phyloP scores from a whole-genome alignment of 2,888 invertebrate genomes.

The Xestia xanthographa region DNA sequence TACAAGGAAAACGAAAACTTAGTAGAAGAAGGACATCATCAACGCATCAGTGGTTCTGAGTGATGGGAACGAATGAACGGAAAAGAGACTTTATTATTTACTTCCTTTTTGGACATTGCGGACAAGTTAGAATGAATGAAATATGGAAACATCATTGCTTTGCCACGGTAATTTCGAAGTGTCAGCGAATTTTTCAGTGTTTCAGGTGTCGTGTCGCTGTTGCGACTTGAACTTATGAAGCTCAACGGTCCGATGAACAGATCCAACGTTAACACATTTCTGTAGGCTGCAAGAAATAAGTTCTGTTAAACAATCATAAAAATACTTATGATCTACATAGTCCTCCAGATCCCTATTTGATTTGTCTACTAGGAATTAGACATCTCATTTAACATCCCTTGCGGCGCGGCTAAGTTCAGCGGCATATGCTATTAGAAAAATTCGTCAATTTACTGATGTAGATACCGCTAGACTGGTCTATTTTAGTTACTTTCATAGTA shows the following conservation, averaged over 20 bases:
- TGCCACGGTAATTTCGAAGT: not conserved
- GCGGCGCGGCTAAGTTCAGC: too few species aligned
- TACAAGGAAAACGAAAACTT: constrained; percentile 17
- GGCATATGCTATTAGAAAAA: too few species aligned
- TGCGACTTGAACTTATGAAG: not conserved
- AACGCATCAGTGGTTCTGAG: constrained; percentile 44
- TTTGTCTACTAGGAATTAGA: not conserved
- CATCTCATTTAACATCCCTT: too few species aligned
- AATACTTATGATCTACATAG: not conserved
- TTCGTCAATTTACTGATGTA: too few species aligned
- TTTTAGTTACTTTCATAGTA: too few species aligned
- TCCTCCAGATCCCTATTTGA: not conserved
- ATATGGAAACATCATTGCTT: not conserved
- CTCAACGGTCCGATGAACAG: not conserved
- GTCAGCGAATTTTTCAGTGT: not conserved
- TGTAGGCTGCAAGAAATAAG: not conserved
- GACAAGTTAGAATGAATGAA: constrained; percentile 1
- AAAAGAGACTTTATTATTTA: constrained; percentile 7
- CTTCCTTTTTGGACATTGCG: constrained; percentile 27
- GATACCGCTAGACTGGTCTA: too few species aligned
- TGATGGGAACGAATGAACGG: constrained; percentile 19
- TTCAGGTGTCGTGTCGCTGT: not conserved
- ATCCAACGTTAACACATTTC: not conserved
- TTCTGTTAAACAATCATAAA: not conserved
- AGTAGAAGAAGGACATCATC: not conserved